Evolutionary conservation across 2,888 invertebrate species (phyloP).

Genomic region (Chaetogeoica ovagalla): DNA sequence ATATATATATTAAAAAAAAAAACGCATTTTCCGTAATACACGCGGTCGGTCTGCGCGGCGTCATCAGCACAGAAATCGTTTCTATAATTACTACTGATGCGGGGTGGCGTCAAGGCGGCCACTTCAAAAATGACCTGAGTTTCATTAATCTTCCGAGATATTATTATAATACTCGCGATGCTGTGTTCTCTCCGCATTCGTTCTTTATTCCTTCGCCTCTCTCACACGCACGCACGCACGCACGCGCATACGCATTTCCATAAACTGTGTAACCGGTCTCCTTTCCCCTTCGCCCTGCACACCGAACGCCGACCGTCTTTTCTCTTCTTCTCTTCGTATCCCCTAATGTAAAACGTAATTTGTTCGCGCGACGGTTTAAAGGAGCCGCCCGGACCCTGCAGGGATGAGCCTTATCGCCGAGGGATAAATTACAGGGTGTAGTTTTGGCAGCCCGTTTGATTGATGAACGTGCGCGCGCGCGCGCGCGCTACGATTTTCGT

Average conservation of each 20-base stretch:
- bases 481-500: no score
- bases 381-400: constrained; percentile 26
- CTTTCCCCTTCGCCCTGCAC: not conserved
- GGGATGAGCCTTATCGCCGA: constrained; percentile 45
- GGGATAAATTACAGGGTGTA: constrained; percentile 53
- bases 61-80: constrained; percentile 48
- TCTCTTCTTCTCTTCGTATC: not conserved
- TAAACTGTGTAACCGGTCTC: constrained; percentile 47
- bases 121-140: constrained; percentile 50
- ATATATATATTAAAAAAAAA: not conserved
- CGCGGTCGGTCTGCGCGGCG: not conserved
- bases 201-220: no score
- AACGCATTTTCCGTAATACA: not conserved
- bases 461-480: constrained; percentile 7
- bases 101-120: constrained; percentile 51
- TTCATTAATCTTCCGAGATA: constrained; percentile 52
- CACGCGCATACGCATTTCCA: constrained; percentile 27
- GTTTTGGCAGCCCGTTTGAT: constrained; percentile 49
- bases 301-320: no score
- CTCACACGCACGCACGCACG: not conserved
- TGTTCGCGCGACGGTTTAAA: constrained; percentile 50
- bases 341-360: constrained; percentile 53
- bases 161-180: constrained; percentile 37
- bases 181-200: not conserved
- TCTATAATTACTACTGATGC: constrained; percentile 40